A percentile compares a stretch with the other conserved stretches of the same genome.
These are phyloP conservation scores for Ammodytes dubius DNA, from an alignment of 2,113 vertebrate genomes.

Conservation along the genomic window DNA sequence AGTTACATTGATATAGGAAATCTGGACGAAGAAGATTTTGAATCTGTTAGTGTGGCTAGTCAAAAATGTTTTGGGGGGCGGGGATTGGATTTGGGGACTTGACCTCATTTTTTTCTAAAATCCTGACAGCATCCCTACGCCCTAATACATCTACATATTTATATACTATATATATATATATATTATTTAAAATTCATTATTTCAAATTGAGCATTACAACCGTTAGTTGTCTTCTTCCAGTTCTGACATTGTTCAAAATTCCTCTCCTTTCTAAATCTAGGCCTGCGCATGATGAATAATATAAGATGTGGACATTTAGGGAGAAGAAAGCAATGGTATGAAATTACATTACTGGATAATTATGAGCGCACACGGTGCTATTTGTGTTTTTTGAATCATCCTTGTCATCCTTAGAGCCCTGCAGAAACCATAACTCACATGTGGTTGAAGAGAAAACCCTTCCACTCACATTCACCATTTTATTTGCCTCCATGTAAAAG, in stretches of 20 bases:
- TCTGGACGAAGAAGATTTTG: not conserved
- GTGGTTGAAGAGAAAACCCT: not conserved
- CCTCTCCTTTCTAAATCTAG: constrained; percentile 8
- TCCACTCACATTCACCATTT: constrained; percentile 9
- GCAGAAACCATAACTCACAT: constrained; percentile 15
- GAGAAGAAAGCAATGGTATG: constrained; percentile 1
- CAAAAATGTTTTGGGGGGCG: not conserved
- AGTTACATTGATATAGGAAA: not conserved
- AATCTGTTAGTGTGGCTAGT: not conserved
- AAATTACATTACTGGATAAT: constrained; percentile 3
- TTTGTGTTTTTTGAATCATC: constrained; percentile 30
- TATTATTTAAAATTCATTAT: no score
- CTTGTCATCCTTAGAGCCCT: not conserved
- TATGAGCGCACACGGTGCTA: constrained; percentile 19
- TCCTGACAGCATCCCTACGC: not conserved
- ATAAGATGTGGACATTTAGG: constrained; percentile 6
- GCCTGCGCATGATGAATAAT: constrained; percentile 4
- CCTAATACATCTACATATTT: no score
- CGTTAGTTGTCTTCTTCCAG: not conserved
- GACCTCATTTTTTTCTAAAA: constrained; percentile 8
- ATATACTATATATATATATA: no score
- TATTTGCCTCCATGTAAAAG: constrained; percentile 33
- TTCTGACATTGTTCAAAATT: not conserved
- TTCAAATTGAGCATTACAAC: no score
- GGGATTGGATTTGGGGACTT: not conserved